Evolutionary conservation across 2,888 invertebrate genomes (phyloP).

Genomic region (Eupithecia tripunctaria): DNA sequence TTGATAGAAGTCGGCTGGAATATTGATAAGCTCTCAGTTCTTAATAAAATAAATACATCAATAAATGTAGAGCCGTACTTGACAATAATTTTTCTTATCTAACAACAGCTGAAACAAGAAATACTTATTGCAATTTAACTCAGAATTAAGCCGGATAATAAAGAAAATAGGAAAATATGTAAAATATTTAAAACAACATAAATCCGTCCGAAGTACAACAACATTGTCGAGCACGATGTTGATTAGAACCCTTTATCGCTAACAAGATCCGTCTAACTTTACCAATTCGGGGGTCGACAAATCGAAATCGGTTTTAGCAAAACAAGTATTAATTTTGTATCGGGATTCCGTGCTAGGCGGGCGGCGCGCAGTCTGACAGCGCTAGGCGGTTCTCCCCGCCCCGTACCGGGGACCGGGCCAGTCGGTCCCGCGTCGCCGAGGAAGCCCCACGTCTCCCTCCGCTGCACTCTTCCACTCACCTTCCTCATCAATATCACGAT

Average conservation of each 20-base stretch:
- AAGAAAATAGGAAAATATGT: conserved; percentile 15
- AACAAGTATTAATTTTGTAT: conserved; percentile 85
- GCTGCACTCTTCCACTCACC: conserved; percentile 49
- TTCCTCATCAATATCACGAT: conserved; percentile 61
- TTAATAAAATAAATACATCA: too few relatives aligned
- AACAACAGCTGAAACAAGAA: not conserved
- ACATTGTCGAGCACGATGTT: conserved; percentile 61
- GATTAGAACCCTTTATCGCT: conserved; percentile 81
- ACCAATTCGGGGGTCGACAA: conserved; percentile 80
- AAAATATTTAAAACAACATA: conserved; percentile 41
- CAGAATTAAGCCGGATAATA: not conserved
- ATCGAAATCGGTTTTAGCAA: conserved; percentile 84
- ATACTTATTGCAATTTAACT: not conserved
- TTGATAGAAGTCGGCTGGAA: not conserved
- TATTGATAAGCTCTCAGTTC: not conserved
- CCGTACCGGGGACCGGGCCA: conserved; percentile 65
- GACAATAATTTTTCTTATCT: not conserved
- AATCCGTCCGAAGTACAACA: conserved; percentile 40
- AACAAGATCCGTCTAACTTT: conserved; percentile 82
- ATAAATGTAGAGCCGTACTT: too few relatives aligned
- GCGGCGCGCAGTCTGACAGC: conserved; percentile 71
- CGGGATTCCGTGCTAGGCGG: conserved; percentile 67
- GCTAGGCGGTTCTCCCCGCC: conserved; percentile 59
- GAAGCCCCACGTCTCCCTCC: conserved; percentile 62
- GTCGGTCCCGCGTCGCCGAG: conserved; percentile 69